phyloP scores from a whole-genome alignment of 2,797 vertebrate genomes.

The Artibeus jamaicensis region DNA sequence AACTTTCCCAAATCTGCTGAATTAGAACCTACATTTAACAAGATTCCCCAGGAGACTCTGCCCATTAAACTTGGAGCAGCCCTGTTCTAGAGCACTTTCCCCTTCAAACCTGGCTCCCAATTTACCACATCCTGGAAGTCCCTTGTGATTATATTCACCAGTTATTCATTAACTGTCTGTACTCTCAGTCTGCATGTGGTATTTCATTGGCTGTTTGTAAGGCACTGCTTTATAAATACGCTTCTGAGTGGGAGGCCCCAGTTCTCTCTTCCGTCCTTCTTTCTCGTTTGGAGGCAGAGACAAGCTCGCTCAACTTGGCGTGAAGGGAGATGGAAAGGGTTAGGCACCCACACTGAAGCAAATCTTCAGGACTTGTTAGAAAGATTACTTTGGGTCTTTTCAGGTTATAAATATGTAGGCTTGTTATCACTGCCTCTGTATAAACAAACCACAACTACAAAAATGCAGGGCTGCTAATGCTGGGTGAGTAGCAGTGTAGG shows the following conservation, averaged over 20 bases:
- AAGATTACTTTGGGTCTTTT: constrained; percentile 18
- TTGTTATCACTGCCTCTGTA: not conserved
- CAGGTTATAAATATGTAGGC: not conserved
- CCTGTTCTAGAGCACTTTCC: not conserved
- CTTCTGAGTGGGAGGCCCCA: not conserved
- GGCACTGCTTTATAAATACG: not conserved
- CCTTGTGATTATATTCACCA: not conserved
- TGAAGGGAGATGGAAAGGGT: not conserved
- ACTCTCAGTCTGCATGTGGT: not conserved
- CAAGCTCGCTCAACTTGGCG: not conserved
- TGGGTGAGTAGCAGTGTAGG: not conserved
- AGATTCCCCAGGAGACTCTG: not conserved
- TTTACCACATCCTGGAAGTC: not conserved
- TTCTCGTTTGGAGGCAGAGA: not conserved
- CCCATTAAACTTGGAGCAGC: not conserved
- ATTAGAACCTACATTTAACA: not conserved
- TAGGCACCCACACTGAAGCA: not conserved
- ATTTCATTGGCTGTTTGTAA: not conserved
- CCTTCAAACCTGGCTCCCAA: not conserved
- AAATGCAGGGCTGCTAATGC: not conserved
- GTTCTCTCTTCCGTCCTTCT: not conserved
- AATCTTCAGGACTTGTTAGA: constrained; percentile 1
- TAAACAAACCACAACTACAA: constrained; percentile 40
- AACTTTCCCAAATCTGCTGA: not conserved
- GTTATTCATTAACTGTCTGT: not conserved